Base-by-base conservation (phyloP, 2,797 vertebrate genomes). In the Otus scops region DNA sequence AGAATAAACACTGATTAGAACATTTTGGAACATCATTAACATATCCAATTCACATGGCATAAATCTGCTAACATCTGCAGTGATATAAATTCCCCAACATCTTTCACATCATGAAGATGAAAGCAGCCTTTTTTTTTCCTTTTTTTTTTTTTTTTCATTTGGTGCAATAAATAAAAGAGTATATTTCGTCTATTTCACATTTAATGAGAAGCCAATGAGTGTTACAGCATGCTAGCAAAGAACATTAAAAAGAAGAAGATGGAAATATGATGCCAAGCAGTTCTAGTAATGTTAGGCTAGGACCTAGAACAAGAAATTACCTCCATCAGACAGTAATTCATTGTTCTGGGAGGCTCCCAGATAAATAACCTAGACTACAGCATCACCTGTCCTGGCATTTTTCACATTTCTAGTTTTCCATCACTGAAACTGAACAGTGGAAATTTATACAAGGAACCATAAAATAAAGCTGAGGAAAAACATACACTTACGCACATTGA, bases 1-100 rank as follows among this genome's bases (percentile, higher is more conserved):
- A 63, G 64, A 95, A 95, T 59, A 95, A 92, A 92, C 78, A 82
- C 30, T 24, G 48, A 85, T 73, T 78, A 76, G 43, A 87, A 84
- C 63, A 74, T 89, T 93, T 75, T 53, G 50, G 63, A 93, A 92
- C 9, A 70, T 83, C 84, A 77, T 94, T 87, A 68, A 28, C 78
- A 87, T 75, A 50, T 5, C 23, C 1, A 56, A 91, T 83, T 96
- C 95, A 64, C 26, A 54, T 60, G 51, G 53, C 7, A 50, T 48
- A 74, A 71, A 95, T 90, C 32, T 92, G 28, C 65, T 60, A 91
- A 82, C 85, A 63, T 85, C 89, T 65, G 94, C 71, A 93, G 45
- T 76, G 54, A 79, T 87, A 26, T 24, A 92, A 88, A 95, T 57
- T 57, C 27, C 34, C 47, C 73, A 85, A 68, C 10, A 14, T 84